Base-by-base conservation (phyloP, 2,113 vertebrate genomes). In the Lepus europaeus region DNA sequence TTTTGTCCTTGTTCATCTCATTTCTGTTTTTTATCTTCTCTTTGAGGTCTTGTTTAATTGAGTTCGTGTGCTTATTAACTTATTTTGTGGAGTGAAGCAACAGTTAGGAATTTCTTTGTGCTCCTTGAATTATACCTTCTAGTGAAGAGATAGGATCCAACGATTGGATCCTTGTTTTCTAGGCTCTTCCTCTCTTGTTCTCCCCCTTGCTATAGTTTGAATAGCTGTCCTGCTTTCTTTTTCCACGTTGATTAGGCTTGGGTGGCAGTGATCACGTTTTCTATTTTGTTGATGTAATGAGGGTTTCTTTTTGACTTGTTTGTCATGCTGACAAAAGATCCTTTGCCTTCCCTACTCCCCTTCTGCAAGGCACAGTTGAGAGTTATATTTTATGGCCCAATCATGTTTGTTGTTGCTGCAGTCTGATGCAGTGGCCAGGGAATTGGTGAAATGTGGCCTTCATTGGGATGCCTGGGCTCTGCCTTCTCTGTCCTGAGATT, bases 61-160 rank as follows among this genome's bases (percentile, higher is more conserved):
- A 89, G 74, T 72, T 87, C 1, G 8, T 64, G 16, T 84, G 83
- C 59, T 89, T 78, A 27, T 22, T 76, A 87, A 77, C 78, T 84
- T 33, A 83, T 89, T 93, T 93, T 56, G 49, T 64, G 83, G 7
- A 36, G 64, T 63, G 53, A 93, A 91, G 9, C 53, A 81, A 64
- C 53, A 29, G 8, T 84, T 81, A 80, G 39, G 66, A 73, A n/a
- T 81, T 80, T 85, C 76, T 66, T 80, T 31, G 23, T 61, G 25
- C 45, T 80, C 49, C 39, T 83, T 77, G 7, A 45, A 39, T 90
- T 68, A 85, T 73, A 85, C 68, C 31, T 87, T 51, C 29, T 80
- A 9, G 11, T 13, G 23, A 31, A 72, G 51, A 69, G 23, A 76
- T 23, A 17, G 36, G 39, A 73, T 85, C 33, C 17, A 69, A 85